phyloP scores from a whole-genome alignment of 2,888 invertebrate species.

The Pocota personata region DNA sequence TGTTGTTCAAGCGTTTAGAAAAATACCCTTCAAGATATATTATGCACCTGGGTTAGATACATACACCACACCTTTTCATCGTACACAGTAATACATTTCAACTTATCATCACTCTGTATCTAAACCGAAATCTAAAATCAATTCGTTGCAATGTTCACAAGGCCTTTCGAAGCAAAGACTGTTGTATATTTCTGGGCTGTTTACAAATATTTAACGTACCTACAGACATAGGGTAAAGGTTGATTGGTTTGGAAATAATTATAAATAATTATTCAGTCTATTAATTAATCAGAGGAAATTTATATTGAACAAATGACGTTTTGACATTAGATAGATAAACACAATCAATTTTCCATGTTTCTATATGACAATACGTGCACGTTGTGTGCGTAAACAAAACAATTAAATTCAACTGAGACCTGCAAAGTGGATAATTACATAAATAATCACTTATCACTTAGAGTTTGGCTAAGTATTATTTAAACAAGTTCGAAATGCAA shows the following conservation, averaged over 20 bases:
- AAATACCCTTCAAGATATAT: background rate
- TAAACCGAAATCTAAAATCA: background rate
- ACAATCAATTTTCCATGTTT: background rate
- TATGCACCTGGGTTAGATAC: constrained; percentile 11
- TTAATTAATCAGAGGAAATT: background rate
- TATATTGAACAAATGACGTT: background rate
- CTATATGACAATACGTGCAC: background rate
- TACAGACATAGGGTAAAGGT: constrained; percentile 31
- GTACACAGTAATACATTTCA: background rate
- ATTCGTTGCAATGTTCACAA: background rate
- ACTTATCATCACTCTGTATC: background rate
- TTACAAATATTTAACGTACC: background rate
- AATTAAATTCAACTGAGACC: constrained; percentile 8
- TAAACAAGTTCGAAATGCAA: background rate
- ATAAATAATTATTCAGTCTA: background rate
- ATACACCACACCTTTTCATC: too few species aligned
- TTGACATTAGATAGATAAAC: background rate
- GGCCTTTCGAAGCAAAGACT: background rate
- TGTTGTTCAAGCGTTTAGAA: constrained; percentile 15
- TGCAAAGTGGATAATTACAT: background rate
- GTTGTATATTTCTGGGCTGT: constrained; percentile 30
- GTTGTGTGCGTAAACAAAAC: constrained; percentile 6
- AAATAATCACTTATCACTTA: background rate
- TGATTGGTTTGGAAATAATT: constrained; percentile 19
- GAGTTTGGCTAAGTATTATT: constrained; percentile 3